These are phyloP conservation scores for Arctocebus calabarensis DNA, from an alignment of 2,797 vertebrate genomes.

Conservation along the genomic window DNA sequence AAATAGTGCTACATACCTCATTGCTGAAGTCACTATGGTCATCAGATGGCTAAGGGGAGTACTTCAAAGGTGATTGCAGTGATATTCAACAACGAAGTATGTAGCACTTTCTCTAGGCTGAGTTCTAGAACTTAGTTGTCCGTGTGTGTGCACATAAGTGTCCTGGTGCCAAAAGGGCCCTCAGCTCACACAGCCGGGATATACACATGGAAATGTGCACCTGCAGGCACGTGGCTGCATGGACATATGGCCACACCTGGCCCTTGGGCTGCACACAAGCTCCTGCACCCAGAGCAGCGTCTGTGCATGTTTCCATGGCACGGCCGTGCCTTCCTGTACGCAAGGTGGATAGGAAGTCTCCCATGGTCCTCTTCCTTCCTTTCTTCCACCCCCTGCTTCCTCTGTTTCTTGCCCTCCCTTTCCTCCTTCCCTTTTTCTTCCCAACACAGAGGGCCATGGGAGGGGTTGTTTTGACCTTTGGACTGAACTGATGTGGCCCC, in stretches of 20 bases:
- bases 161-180: not conserved
- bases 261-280: accelerated
- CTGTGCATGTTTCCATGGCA: accelerated
- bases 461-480: not conserved
- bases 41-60: no score
- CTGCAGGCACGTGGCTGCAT: accelerated
- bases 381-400: not conserved
- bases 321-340: not conserved
- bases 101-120: no score
- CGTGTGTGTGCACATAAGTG: accelerated
- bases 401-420: not conserved
- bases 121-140: no score
- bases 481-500: not conserved
- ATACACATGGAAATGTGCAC: not conserved
- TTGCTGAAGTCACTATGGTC: no score
- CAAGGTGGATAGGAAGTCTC: not conserved
- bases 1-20: no score
- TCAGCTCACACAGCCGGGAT: accelerated
- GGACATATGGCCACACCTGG: accelerated
- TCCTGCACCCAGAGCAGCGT: not conserved
- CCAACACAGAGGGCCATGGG: accelerated
- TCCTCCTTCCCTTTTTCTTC: not conserved
- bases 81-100: no score
- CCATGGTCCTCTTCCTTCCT: not conserved
- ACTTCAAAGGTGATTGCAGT: no score